These are phyloP conservation scores for Zaprionus ghesquierei DNA, from an alignment of 1,140 invertebrate species.

Conservation along the genomic window DNA sequence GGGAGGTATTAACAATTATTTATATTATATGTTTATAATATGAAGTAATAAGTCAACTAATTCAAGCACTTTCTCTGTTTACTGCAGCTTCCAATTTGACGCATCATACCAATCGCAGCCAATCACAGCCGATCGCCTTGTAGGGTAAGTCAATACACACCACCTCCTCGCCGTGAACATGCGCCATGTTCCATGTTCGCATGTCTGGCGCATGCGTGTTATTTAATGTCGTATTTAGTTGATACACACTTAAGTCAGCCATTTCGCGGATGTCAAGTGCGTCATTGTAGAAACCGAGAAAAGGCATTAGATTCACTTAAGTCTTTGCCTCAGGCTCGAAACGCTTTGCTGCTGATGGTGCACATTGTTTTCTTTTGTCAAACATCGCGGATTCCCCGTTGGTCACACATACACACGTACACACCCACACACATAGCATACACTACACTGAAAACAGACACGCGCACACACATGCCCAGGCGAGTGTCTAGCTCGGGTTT, in stretches of 20 bases:
- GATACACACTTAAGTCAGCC: background rate
- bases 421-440: no score
- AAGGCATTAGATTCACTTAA: slow-evolving; percentile 12
- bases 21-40: no score
- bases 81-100: background rate
- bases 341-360: background rate
- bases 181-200: background rate
- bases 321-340: background rate
- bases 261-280: slow-evolving; percentile 5
- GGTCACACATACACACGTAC: background rate
- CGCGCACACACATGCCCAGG: background rate
- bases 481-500: background rate
- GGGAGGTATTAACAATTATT: no score
- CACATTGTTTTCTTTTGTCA: slow-evolving; percentile 5
- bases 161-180: background rate
- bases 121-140: background rate
- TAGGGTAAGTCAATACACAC: background rate
- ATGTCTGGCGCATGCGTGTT: slow-evolving; percentile 7
- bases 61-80: background rate
- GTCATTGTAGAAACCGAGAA: slow-evolving; percentile 11
- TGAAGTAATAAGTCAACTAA: background rate
- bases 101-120: background rate
- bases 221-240: slow-evolving; percentile 10
- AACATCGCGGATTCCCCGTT: slow-evolving; percentile 26
- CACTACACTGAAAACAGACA: background rate